Evolutionary conservation across 2,797 vertebrate genomes (phyloP).

Genomic region (Pseudochaenichthys georgianus): DNA sequence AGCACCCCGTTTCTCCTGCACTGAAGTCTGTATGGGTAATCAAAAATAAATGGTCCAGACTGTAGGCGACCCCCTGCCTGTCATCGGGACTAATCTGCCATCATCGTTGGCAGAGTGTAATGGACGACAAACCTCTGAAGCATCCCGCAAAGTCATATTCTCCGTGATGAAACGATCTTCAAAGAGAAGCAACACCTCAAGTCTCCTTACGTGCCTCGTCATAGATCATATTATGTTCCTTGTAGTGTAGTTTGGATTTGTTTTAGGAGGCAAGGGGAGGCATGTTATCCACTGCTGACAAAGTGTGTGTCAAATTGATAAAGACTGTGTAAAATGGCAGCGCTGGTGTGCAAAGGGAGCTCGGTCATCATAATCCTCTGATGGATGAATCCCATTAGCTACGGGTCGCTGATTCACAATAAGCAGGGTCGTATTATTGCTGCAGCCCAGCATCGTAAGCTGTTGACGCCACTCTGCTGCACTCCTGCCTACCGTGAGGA

Average conservation of each 20-base stretch:
- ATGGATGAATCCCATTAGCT: constrained; percentile 78
- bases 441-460: constrained; percentile 52
- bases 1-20: constrained; percentile 44
- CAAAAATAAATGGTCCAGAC: constrained; percentile 68
- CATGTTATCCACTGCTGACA: constrained; percentile 55
- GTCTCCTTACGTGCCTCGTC: constrained; percentile 47
- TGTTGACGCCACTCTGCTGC: constrained; percentile 48
- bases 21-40: constrained; percentile 47
- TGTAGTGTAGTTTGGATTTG: constrained; percentile 21
- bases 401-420: constrained; percentile 75
- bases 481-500: constrained; percentile 34
- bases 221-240: constrained; percentile 56
- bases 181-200: constrained; percentile 56
- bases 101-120: constrained; percentile 65
- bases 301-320: constrained; percentile 72
- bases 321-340: constrained; percentile 65
- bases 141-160: constrained; percentile 63
- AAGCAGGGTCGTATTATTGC: constrained; percentile 71
- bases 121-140: constrained; percentile 68
- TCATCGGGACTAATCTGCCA: constrained; percentile 72
- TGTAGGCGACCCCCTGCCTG: constrained; percentile 51
- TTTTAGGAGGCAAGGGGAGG: constrained; percentile 3
- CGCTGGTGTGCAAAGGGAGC: constrained; percentile 58
- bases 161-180: constrained; percentile 67
- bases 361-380: constrained; percentile 70